Evolutionary conservation across 2,797 vertebrate genomes (phyloP), one percentile per base, ranked within the genome.

Genomic region (Falco biarmicus): DNA sequence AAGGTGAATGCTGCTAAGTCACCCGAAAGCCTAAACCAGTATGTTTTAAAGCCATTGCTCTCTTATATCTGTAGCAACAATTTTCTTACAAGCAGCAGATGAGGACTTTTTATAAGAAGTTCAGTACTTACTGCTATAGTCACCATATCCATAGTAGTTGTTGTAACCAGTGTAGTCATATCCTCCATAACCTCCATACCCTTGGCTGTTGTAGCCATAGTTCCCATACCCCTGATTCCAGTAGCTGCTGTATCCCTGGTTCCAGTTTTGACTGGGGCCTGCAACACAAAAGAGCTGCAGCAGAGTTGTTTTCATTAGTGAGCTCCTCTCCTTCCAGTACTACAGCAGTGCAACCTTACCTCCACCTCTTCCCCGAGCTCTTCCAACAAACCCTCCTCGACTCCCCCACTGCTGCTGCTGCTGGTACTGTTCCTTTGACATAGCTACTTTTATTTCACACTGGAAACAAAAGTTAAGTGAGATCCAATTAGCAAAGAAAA

Each of bases 391-490:
- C 24, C 99, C 99, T 98, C 99, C 98, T 93, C 99, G 98, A 64
- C 99, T 99, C 94, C 99, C 99, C 98, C 99, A 99, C 97, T 99
- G 98, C 63, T 98, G 99, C 96, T 99, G 99, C 93, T 99, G 99
- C 97, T 99, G 99, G 97, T 99, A 99, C 98, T 99, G 99, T 56
- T 99, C 99, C 98, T 99, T 99, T 26, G 99, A 99, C 99, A 99
- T 99, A 18, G 99, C 99, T 97, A 99, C 99, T 98, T 99, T 99
- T 84, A 99, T 99, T 98, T 99, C 99, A 98, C 99, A 99, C 99
- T 99, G 91, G 59, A 92, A 97, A 96, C 4, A 6, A 28, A 81
- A 80, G 53, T 78, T 50, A 76, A 79, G 85, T 45, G 37, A 80
- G 51, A 81, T n/a, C 9, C 28, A 31, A 68, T 63, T 37, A 68